Base-by-base conservation (phyloP, 2,888 invertebrate genomes). In the Dexiosoma caninum region DNA sequence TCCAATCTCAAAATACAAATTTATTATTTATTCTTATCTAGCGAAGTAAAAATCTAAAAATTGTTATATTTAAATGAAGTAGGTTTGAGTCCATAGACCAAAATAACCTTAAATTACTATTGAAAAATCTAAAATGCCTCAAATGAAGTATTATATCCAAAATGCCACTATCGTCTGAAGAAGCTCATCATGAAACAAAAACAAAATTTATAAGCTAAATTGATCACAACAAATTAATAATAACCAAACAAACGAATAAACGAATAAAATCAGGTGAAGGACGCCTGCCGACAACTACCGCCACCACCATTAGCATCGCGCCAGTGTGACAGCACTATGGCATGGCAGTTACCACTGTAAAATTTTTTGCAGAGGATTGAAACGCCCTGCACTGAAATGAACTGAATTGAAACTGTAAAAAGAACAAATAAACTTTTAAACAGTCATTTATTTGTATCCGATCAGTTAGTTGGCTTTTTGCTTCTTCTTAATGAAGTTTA, bases 261-360 rank as follows among this genome's bases (percentile, higher is more conserved):
- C 27, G 16, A 70, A 51, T 10, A 21, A 76, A 84, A 84, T 84
- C 83, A 84, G 84, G 84, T 84, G 84, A 84, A 84, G 84, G 84
- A 80, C 82, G 83, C 55, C 78, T 71, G 78, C 74, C 78, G 71
- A 59, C 77, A 44, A 81, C 79, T 77, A 76, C 82, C 67, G 69
- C 75, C 75, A 82, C 72, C 72, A 46, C 67, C 81, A 77, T 71
- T 57, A 67, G 57, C 62, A 75, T 57, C 71, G 37, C 66, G 32
- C 27, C 51, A 76, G 64, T 51, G 66, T 57, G 49, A 40, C 40
- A 53, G 40, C 70, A 46, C 35, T 35, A 37, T 49, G 35, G 51
- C 59, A 51, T 71, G 60, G 55, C 55, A 55, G 21, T 44, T 14
- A 69, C 55, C 16, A 55, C 21, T 69, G 67, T 14, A 55, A 69